Conservation (phyloP, 1,140 invertebrate genomes). For the Paramacrobiotus metropolitanus region DNA sequence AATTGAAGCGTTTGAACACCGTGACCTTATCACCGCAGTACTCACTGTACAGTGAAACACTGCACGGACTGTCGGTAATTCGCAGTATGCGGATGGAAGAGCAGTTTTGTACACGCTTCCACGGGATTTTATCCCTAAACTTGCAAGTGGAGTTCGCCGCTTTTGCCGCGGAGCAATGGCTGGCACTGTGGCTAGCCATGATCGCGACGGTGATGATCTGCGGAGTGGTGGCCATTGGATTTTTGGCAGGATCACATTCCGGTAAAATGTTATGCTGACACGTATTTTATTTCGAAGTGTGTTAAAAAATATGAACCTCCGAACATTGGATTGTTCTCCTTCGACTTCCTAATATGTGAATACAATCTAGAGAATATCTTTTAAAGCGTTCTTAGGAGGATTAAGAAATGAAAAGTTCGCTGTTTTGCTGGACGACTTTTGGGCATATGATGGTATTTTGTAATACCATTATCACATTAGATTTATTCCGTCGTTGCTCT, state of each 20-base stretch:
- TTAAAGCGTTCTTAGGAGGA: too few species aligned
- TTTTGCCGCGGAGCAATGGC: conserved; percentile 57
- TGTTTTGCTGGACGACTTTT: too few species aligned
- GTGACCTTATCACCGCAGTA: conserved; percentile 70
- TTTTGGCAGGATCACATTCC: neutral
- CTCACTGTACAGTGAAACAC: conserved; percentile 70
- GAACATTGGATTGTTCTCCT: neutral
- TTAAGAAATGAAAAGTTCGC: too few species aligned
- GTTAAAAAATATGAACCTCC: neutral
- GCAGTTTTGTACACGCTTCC: neutral
- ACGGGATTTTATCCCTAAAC: conserved; percentile 38
- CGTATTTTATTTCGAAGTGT: neutral
- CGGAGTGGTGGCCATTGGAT: conserved; percentile 31
- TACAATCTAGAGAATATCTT: neutral
- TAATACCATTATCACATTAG: too few species aligned
- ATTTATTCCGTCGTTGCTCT: too few species aligned
- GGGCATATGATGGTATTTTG: too few species aligned
- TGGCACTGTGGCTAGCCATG: conserved; percentile 61
- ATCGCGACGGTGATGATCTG: conserved; percentile 61
- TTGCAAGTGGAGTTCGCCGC: conserved; percentile 58
- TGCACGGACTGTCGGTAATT: conserved; percentile 56
- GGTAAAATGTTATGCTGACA: neutral
- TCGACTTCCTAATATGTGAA: neutral
- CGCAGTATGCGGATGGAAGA: conserved; percentile 43
- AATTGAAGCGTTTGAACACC: conserved; percentile 70